Conservation (phyloP, 2,888 invertebrate genomes). For the Gymnocheta viridis region DNA sequence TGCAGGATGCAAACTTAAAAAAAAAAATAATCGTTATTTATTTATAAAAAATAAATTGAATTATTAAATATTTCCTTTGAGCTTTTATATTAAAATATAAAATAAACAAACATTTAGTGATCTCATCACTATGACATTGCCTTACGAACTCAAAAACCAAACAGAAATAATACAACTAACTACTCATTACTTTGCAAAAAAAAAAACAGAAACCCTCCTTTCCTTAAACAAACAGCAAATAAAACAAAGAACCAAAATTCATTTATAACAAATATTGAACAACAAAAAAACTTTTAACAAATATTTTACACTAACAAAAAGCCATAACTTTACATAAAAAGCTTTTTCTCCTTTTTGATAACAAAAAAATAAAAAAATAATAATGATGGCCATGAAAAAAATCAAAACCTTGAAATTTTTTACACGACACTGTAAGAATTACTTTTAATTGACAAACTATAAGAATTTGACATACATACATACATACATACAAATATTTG, state of each 20-base stretch:
- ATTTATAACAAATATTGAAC: constrained; percentile 17
- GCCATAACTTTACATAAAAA: constrained; percentile 22
- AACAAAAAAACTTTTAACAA: constrained; percentile 37
- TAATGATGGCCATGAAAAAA: constrained; percentile 20
- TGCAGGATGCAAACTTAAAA: neutral
- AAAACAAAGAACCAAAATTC: constrained; percentile 64
- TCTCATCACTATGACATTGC: neutral
- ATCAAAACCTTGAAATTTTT: constrained; percentile 24
- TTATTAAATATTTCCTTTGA: neutral
- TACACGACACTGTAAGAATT: constrained; percentile 40
- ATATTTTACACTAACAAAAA: constrained; percentile 49
- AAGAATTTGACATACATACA: constrained; percentile 12
- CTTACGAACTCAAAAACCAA: neutral
- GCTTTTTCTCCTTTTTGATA: constrained; percentile 48
- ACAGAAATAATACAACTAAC: constrained; percentile 8
- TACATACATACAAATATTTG: neutral
- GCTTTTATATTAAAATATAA: neutral
- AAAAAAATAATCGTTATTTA: too few relatives aligned
- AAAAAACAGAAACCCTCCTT: constrained; percentile 38
- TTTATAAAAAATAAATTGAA: neutral
- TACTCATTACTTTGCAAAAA: constrained; percentile 24
- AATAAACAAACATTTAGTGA: neutral
- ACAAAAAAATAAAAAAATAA: constrained; percentile 24
- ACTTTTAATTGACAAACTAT: neutral
- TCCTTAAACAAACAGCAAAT: constrained; percentile 19